Percentiles rank a stretch among this genome's conserved stretches.
These are phyloP conservation scores for Epinephelus fuscoguttatus DNA, from an alignment of 2,113 vertebrate species.

Conservation along the genomic window DNA sequence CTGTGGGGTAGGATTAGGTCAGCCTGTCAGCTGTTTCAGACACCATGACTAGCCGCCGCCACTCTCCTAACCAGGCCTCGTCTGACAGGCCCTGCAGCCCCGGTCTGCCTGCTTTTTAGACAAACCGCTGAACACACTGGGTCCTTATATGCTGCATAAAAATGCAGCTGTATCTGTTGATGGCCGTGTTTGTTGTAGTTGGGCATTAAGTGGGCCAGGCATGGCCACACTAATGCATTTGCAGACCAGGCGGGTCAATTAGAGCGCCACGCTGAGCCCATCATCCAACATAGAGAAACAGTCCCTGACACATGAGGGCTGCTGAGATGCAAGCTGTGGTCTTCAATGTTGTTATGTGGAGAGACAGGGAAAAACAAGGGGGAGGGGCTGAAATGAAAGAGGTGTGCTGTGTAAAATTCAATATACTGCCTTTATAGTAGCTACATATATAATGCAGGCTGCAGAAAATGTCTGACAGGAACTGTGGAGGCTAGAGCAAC, in stretches of 20 bases:
- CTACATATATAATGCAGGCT: constrained; percentile 9
- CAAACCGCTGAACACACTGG: constrained; percentile 43
- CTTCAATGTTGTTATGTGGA: constrained; percentile 53
- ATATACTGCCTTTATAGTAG: not conserved
- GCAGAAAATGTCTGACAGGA: constrained; percentile 1
- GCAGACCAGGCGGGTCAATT: constrained; percentile 65
- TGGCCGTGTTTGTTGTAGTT: constrained; percentile 69
- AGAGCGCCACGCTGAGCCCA: constrained; percentile 35
- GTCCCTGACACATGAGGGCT: constrained; percentile 44
- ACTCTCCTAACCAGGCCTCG: constrained; percentile 29
- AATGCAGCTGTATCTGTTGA: constrained; percentile 63
- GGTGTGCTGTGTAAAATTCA: constrained; percentile 7
- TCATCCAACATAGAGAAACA: constrained; percentile 52
- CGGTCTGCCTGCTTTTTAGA: constrained; percentile 14
- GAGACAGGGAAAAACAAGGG: constrained; percentile 18
- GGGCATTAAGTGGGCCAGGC: constrained; percentile 64
- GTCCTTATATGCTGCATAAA: constrained; percentile 47
- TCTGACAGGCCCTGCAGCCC: constrained; percentile 26
- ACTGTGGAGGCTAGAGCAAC: not conserved
- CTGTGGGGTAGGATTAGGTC: constrained; percentile 59
- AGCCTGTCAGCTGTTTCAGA: constrained; percentile 61
- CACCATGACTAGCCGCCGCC: constrained; percentile 39
- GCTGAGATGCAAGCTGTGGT: constrained; percentile 44
- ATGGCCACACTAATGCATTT: constrained; percentile 65
- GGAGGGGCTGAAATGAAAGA: constrained; percentile 19